phyloP scores from a whole-genome alignment of 2,797 vertebrate genomes.

The Macroramphosus scolopax region DNA sequence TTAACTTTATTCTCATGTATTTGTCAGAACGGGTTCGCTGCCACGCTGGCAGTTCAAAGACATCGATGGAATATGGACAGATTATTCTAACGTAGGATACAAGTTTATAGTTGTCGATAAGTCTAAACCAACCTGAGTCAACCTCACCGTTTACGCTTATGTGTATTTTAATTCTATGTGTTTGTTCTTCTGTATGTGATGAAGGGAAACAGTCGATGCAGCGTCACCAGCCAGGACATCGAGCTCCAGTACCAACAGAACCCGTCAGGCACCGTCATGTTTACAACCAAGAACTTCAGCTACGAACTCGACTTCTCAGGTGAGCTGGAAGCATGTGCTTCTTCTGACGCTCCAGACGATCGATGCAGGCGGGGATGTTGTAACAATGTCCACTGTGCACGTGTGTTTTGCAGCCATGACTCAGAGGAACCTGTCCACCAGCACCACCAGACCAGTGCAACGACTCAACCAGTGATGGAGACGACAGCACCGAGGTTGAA shows the following conservation, averaged over 20 bases:
- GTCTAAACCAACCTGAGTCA: neutral
- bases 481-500: neutral
- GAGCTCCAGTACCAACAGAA: slow-evolving; percentile 64
- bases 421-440: slow-evolving; percentile 66
- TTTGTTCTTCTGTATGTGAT: neutral
- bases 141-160: neutral
- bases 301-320: slow-evolving; percentile 68
- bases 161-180: neutral
- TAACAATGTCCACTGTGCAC: no score
- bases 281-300: slow-evolving; percentile 31
- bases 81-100: slow-evolving; percentile 52
- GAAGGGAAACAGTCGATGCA: slow-evolving; percentile 34
- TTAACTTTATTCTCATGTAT: neutral
- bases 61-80: slow-evolving; percentile 46
- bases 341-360: neutral
- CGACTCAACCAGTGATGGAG: slow-evolving; percentile 42
- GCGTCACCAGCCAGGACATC: slow-evolving; percentile 65
- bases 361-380: no score
- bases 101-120: neutral
- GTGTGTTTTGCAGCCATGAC: slow-evolving; percentile 63
- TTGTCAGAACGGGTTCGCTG: slow-evolving; percentile 26
- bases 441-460: slow-evolving; percentile 50
- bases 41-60: slow-evolving; percentile 65
- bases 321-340: slow-evolving; percentile 15
- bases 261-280: slow-evolving; percentile 37